Evolutionary conservation across 2,888 invertebrate species (phyloP), one percentile per base, ranked within the genome.

Genomic region (Mythimna pallens): DNA sequence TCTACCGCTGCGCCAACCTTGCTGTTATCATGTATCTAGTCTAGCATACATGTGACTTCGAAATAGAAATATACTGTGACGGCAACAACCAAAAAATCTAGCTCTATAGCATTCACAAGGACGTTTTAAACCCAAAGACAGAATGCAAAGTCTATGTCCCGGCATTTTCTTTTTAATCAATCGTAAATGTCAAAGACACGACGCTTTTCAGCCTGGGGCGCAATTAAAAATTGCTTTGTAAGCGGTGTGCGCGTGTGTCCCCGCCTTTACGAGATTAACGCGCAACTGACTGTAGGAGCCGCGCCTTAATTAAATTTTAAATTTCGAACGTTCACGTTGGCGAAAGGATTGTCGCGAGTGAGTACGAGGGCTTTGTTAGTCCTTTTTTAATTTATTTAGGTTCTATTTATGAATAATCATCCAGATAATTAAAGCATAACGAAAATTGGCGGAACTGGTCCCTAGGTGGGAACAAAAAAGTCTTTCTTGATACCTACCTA

Each of bases 181-280:
- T 93, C 91, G 91, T 90, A 90, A 90, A 85, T 86, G 91, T 93
- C 94, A 94, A 94, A 94, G 94, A 93, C 91, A 91, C 85, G 90
- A 89, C 86, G 87, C 87, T 88, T 90, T 91, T 89, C 88, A 90
- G 89, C 83, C 86, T 77, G 85, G 78, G 70, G 89, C 84, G 94
- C 93, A 95, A 94, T 95, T 95, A 94, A 94, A 94, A 94, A 93
- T 91, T 93, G 93, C 94, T 95, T 94, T 94, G 94, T 93, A 88
- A 88, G 89, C 87, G 87, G 79, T 75, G 81, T 76, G 87, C 89
- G 88, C 89, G 91, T 92, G 91, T 93, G 92, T 92, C 86, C 88
- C 83, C 69, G 89, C 89, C 93, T 93, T 93, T 92, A 92, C 90
- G 88, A 90, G 93, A 92, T 93, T 93, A 94, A 92, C 92, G 91